These are phyloP conservation scores for Siderastrea siderea DNA, from an alignment of 92 coral and sea anemone genomes.

Conservation along the genomic window DNA sequence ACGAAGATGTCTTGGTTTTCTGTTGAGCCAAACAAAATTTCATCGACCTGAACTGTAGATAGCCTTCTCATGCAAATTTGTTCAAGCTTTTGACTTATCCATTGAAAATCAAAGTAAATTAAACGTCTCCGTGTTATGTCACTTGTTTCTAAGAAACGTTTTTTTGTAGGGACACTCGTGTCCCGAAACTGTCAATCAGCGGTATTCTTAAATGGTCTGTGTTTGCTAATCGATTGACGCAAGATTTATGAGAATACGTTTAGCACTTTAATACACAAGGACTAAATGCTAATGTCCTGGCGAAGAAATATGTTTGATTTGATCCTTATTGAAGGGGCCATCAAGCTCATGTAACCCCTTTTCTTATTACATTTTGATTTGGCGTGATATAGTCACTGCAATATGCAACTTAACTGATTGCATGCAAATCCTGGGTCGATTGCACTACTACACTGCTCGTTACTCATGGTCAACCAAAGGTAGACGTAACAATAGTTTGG, in stretches of 20 bases:
- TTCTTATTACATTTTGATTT: no score
- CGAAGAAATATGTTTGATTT: background rate
- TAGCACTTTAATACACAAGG: background rate
- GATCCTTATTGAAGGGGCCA: background rate
- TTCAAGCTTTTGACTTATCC: background rate
- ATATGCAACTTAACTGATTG: no score
- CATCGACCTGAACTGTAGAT: background rate
- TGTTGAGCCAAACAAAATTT: background rate
- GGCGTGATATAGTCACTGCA: no score
- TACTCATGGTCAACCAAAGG: no score
- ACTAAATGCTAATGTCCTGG: background rate
- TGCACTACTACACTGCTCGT: no score
- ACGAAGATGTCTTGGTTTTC: background rate
- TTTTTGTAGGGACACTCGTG: background rate
- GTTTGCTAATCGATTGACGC: background rate
- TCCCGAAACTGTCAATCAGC: slow-evolving; percentile 38
- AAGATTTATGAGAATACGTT: background rate
- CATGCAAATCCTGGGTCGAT: no score
- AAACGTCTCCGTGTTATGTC: slow-evolving; percentile 38
- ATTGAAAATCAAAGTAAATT: slow-evolving; percentile 17
- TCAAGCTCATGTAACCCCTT: no score
- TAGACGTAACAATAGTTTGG: no score
- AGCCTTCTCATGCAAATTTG: slow-evolving; percentile 31
- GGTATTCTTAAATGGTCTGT: background rate
- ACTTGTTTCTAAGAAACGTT: slow-evolving; percentile 31